A percentile compares a stretch with the other conserved stretches of the same genome.
Evolutionary conservation across 2,888 invertebrate genomes (phyloP).

Genomic region (Geotrupes spiniger): DNA sequence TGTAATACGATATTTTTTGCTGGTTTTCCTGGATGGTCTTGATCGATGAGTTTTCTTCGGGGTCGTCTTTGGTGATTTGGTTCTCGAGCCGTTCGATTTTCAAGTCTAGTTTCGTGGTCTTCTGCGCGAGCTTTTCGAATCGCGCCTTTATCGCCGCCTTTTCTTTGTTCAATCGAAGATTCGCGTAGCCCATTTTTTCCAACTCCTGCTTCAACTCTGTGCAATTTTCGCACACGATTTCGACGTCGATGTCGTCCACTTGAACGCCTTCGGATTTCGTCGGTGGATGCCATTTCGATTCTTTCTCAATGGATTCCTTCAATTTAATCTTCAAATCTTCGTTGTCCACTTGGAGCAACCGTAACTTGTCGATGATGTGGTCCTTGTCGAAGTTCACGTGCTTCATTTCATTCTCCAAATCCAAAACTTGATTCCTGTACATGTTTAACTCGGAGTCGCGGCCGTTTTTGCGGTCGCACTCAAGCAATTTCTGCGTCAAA

Average conservation of each 20-base stretch:
- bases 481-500: too few species aligned
- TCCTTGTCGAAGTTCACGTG: constrained; percentile 7
- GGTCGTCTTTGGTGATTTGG: too few species aligned
- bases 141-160: constrained; percentile 12
- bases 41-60: too few species aligned
- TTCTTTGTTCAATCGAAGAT: constrained; percentile 15
- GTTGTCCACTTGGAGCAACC: constrained; percentile 5
- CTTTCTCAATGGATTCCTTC: too few species aligned
- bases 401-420: too few species aligned
- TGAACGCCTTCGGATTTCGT: not conserved
- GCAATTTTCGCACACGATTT: constrained; percentile 11
- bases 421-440: too few species aligned
- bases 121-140: constrained; percentile 15
- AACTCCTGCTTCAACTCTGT: constrained; percentile 9
- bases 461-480: too few species aligned
- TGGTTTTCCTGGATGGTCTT: too few species aligned
- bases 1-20: too few species aligned
- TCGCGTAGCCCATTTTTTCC: constrained; percentile 17
- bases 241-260: not conserved
- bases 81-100: constrained; percentile 15
- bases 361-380: constrained; percentile 9
- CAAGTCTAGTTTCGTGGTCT: constrained; percentile 17
- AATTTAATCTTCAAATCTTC: constrained; percentile 4
- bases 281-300: too few species aligned
- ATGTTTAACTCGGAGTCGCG: too few species aligned